Conservation (phyloP, 1,140 invertebrate species). For the Nasonia giraulti region DNA sequence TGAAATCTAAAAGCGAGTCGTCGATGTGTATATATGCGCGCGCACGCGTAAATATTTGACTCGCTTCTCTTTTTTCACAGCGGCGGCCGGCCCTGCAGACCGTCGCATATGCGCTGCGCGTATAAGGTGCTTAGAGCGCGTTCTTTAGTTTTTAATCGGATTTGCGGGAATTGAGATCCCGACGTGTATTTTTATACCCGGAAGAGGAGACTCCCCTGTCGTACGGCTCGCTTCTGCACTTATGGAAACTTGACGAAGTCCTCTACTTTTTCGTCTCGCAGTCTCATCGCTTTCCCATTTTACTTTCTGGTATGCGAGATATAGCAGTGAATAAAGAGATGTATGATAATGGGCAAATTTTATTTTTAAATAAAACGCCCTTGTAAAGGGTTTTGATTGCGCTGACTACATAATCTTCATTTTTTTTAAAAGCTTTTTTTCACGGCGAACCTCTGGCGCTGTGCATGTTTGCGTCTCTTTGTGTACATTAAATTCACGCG, state of each 20-base stretch:
- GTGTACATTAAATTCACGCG: background rate
- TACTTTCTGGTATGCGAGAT: background rate
- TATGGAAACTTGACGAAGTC: background rate
- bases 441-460: background rate
- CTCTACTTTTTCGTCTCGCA: background rate
- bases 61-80: slow-evolving; percentile 6
- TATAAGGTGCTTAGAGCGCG: background rate
- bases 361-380: slow-evolving; percentile 1
- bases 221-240: background rate
- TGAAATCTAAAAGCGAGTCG: background rate
- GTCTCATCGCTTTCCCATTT: slow-evolving; percentile 9
- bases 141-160: slow-evolving; percentile 27
- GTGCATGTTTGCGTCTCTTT: background rate
- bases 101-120: background rate
- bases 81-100: background rate
- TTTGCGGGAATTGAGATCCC: slow-evolving; percentile 37
- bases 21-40: too few species aligned
- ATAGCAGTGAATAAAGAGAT: background rate
- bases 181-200: background rate
- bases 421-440: background rate
- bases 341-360: background rate
- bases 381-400: background rate
- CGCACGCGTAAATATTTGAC: too few species aligned
- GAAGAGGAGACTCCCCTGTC: background rate
- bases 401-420: background rate